Conservation (phyloP, 2,888 invertebrate genomes). For the Icerya purchasi region DNA sequence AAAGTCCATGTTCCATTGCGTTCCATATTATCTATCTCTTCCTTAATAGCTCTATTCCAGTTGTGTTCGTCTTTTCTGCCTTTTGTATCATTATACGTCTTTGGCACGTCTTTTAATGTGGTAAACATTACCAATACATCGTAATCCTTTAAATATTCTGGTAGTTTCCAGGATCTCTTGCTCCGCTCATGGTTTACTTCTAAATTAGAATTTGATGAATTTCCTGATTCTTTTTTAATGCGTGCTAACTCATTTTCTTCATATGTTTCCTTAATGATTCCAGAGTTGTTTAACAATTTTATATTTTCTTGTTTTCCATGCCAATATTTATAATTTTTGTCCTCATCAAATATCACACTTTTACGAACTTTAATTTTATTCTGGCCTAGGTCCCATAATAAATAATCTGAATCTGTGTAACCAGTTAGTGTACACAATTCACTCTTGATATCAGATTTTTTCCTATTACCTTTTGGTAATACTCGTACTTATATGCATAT, state of each 20-base stretch:
- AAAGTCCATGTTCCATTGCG: not conserved
- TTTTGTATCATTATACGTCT: not conserved
- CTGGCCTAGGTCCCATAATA: not conserved
- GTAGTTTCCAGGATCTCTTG: not conserved
- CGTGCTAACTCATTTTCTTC: too few relatives aligned
- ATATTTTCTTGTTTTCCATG: not conserved
- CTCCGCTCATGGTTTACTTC: too few relatives aligned
- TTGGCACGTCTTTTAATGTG: too few relatives aligned
- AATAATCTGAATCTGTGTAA: not conserved
- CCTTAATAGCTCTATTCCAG: not conserved
- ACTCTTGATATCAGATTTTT: not conserved
- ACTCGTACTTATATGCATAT: not conserved
- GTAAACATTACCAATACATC: too few relatives aligned
- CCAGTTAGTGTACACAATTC: not conserved
- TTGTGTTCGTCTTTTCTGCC: not conserved
- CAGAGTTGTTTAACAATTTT: not conserved
- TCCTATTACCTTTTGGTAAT: not conserved
- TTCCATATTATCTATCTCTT: too few relatives aligned
- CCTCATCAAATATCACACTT: not conserved
- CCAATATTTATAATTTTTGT: not conserved
- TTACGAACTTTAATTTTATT: not conserved
- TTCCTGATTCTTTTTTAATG: too few relatives aligned
- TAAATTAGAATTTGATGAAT: too few relatives aligned
- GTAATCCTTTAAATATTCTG: not conserved
- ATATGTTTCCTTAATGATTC: too few relatives aligned